phyloP scores from a whole-genome alignment of 1,140 invertebrate genomes.

The Pseudomyrmex flavicornis region DNA sequence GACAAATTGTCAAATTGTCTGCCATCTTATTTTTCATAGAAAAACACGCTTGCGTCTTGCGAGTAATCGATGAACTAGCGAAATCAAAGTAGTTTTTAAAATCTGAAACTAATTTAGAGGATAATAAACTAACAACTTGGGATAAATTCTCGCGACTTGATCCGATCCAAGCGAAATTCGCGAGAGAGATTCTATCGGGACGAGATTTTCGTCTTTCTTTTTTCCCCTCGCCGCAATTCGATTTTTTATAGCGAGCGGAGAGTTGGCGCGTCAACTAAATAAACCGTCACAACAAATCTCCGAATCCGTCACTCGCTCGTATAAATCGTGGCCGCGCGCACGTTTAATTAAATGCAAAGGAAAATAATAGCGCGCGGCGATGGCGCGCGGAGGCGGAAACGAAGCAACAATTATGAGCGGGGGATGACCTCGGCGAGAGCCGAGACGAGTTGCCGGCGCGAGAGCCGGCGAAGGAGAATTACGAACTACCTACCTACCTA shows the following conservation, averaged over 20 bases:
- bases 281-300: slow-evolving; percentile 43
- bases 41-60: background rate
- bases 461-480: slow-evolving; percentile 56
- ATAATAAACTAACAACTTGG: background rate
- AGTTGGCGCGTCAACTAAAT: background rate
- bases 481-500: slow-evolving; percentile 15
- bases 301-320: slow-evolving; percentile 26
- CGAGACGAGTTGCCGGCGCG: background rate
- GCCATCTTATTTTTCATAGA: background rate
- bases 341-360: slow-evolving; percentile 72
- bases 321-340: slow-evolving; percentile 50
- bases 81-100: background rate
- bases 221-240: background rate
- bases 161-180: too few relatives aligned
- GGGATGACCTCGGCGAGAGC: slow-evolving; percentile 63
- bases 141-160: too few relatives aligned
- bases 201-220: background rate
- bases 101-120: background rate
- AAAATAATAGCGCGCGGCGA: slow-evolving; percentile 63
- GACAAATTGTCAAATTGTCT: background rate
- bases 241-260: background rate
- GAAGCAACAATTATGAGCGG: slow-evolving; percentile 75
- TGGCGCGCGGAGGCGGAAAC: slow-evolving; percentile 69
- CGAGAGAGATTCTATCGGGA: too few relatives aligned
- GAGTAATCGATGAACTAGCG: background rate